Conservation (phyloP, 2,797 vertebrate species). For the Crypturellus tataupa region DNA sequence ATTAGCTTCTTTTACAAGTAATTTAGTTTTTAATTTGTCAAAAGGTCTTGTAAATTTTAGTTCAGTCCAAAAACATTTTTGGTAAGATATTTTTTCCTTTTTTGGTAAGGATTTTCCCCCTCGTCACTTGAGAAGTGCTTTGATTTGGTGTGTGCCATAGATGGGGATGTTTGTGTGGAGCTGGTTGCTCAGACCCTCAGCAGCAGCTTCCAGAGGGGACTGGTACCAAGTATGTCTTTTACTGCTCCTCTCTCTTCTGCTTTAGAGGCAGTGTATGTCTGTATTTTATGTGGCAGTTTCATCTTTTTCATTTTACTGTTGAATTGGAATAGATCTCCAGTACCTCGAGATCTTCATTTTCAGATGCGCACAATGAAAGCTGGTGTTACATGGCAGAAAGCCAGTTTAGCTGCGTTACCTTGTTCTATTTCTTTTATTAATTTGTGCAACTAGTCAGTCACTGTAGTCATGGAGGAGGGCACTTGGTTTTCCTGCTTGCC, state of each 20-base stretch:
- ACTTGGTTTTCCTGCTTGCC: accelerated
- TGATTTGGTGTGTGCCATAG: background rate
- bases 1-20: background rate
- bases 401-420: background rate
- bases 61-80: background rate
- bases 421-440: background rate
- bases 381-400: background rate
- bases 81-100: background rate
- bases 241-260: background rate
- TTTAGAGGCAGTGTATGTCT: background rate
- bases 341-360: background rate
- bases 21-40: background rate
- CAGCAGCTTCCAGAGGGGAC: background rate
- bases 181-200: background rate
- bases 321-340: background rate
- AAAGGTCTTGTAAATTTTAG: background rate
- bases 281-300: background rate
- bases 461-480: background rate
- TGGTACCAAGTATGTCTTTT: background rate
- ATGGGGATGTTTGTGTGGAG: accelerated
- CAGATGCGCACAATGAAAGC: background rate
- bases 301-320: background rate
- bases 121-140: background rate
- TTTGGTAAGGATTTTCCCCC: background rate
- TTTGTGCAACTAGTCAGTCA: background rate